phyloP scores from a whole-genome alignment of 2,888 invertebrate species.

The Zygaena filipendulae region DNA sequence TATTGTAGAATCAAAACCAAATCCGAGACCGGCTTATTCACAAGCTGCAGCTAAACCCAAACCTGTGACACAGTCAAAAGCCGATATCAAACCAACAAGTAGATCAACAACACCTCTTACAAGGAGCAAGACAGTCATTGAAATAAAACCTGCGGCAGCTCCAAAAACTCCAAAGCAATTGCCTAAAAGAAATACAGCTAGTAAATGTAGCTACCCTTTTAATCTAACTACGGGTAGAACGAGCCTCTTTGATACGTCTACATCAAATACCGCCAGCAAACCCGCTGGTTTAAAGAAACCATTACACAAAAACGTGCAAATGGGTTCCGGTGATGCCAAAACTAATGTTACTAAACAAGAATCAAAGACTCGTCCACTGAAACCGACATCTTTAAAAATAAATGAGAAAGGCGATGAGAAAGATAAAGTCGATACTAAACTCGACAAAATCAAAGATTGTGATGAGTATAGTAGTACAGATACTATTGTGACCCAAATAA shows the following conservation, averaged over 20 bases:
- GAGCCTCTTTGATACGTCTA: slow-evolving; percentile 45
- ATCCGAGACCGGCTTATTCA: slow-evolving; percentile 49
- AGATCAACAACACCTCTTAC: slow-evolving; percentile 28
- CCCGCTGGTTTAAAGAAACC: slow-evolving; percentile 27
- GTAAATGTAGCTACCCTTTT: slow-evolving; percentile 61
- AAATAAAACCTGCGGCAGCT: slow-evolving; percentile 36
- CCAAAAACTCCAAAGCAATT: slow-evolving; percentile 31
- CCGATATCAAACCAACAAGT: slow-evolving; percentile 35
- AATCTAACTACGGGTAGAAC: slow-evolving; percentile 59
- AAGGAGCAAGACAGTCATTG: slow-evolving; percentile 57
- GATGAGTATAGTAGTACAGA: slow-evolving; percentile 67
- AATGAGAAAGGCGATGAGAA: slow-evolving; percentile 39
- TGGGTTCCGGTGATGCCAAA: slow-evolving; percentile 44
- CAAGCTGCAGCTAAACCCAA: slow-evolving; percentile 65
- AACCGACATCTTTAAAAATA: slow-evolving; percentile 41
- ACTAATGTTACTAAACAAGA: slow-evolving; percentile 29
- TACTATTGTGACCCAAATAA: slow-evolving; percentile 58
- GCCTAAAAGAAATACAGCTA: slow-evolving; percentile 41
- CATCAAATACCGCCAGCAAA: slow-evolving; percentile 24
- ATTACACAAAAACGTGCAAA: slow-evolving; percentile 27
- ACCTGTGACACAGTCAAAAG: slow-evolving; percentile 29
- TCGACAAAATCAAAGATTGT: slow-evolving; percentile 41
- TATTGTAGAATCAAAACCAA: slow-evolving; percentile 26
- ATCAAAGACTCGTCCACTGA: slow-evolving; percentile 33
- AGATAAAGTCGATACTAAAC: slow-evolving; percentile 26